Evolutionary conservation across 2,797 vertebrate genomes (phyloP).

Genomic region (Ispidina lecontei): DNA sequence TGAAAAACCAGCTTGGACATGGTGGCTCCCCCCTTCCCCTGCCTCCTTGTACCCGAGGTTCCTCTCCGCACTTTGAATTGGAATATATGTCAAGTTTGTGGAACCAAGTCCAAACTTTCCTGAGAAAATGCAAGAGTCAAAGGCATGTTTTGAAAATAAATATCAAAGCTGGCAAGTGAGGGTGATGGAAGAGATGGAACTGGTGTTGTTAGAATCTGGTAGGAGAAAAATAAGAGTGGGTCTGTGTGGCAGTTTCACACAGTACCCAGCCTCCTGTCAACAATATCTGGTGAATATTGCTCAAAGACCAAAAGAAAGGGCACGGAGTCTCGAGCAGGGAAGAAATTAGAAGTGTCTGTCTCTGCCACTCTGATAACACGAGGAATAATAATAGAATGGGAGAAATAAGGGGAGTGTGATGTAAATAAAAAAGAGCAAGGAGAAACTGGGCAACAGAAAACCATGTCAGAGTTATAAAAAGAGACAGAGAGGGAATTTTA

Average conservation of each 20-base stretch:
- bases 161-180: constrained; percentile 10
- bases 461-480: constrained; percentile 38
- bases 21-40: rapidly evolving
- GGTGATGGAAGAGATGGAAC: not conserved
- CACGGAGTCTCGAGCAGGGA: not conserved
- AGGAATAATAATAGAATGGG: not conserved
- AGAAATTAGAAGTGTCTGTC: constrained; percentile 22
- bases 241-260: not conserved
- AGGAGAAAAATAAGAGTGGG: not conserved
- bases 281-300: not conserved
- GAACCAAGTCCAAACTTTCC: constrained; percentile 13
- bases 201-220: not conserved
- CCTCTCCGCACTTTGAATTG: not conserved
- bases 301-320: constrained; percentile 15
- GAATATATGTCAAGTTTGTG: constrained; percentile 29
- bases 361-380: not conserved
- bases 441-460: constrained; percentile 28
- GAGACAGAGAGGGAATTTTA: constrained; percentile 60
- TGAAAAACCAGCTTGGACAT: not conserved
- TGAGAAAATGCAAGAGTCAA: constrained; percentile 36
- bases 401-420: not conserved
- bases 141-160: constrained; percentile 62
- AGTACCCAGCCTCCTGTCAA: not conserved
- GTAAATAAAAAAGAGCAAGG: not conserved
- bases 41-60: not conserved